phyloP scores from a whole-genome alignment of 2,888 invertebrate species.

The Tachina lurida region DNA sequence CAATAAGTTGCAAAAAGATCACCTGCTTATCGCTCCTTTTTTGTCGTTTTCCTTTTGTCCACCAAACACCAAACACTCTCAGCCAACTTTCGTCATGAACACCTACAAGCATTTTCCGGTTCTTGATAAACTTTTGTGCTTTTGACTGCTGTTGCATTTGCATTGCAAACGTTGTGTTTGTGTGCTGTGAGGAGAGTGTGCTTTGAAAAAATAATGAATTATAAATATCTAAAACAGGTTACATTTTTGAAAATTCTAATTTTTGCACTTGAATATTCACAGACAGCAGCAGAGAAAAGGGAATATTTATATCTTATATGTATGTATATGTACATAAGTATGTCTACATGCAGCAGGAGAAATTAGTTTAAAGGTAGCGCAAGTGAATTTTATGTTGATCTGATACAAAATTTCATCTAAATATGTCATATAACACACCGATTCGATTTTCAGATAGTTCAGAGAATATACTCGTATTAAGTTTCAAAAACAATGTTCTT shows the following conservation, averaged over 20 bases:
- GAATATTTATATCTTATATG: not conserved
- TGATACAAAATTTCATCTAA: not conserved
- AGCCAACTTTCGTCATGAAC: slow-evolving; percentile 13
- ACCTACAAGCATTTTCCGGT: slow-evolving; percentile 42
- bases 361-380: not conserved
- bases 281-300: slow-evolving; percentile 27
- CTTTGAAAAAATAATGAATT: slow-evolving; percentile 53
- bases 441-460: no score
- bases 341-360: not conserved
- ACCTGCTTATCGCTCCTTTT: slow-evolving; percentile 34
- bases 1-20: slow-evolving; percentile 16
- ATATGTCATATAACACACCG: no score
- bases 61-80: slow-evolving; percentile 7
- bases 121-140: slow-evolving; percentile 28
- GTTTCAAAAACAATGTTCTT: no score
- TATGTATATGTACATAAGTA: not conserved
- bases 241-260: slow-evolving; percentile 44
- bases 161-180: not conserved
- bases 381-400: not conserved
- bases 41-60: not conserved
- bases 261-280: slow-evolving; percentile 51
- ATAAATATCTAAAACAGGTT: slow-evolving; percentile 59
- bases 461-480: no score
- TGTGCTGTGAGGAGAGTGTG: slow-evolving; percentile 7
- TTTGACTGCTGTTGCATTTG: not conserved